Percentiles rank a stretch among this genome's conserved stretches.
These are phyloP conservation scores for Lepidocyrtoides sp. DNA, from an alignment of 2,888 invertebrate species.

Conservation along the genomic window DNA sequence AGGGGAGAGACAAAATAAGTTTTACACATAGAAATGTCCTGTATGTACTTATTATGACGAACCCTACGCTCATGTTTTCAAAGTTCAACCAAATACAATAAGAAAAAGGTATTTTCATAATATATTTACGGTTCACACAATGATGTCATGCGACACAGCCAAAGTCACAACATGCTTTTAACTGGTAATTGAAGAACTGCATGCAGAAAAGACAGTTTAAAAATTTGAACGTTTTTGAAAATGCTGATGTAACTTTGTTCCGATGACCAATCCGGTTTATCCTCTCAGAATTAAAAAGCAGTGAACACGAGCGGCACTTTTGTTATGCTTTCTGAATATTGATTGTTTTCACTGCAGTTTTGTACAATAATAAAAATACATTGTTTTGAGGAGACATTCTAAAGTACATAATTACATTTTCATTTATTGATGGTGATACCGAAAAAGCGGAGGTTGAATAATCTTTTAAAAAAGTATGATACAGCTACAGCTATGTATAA, in stretches of 20 bases:
- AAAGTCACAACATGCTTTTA: no score
- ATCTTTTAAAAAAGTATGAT: no score
- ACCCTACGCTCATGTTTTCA: not conserved
- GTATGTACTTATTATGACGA: not conserved
- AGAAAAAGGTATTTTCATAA: not conserved
- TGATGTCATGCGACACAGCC: slow-evolving; percentile 18
- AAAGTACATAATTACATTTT: not conserved
- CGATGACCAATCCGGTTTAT: slow-evolving; percentile 66
- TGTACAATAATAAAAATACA: not conserved
- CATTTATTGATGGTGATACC: not conserved
- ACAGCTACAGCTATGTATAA: no score
- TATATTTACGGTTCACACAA: no score
- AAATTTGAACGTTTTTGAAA: not conserved
- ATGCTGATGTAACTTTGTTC: not conserved
- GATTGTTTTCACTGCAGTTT: not conserved
- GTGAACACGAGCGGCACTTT: not conserved
- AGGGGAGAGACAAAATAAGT: not conserved
- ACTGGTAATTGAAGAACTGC: no score
- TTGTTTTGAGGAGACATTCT: no score
- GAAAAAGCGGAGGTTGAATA: no score
- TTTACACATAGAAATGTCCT: slow-evolving; percentile 11
- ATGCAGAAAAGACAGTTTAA: not conserved
- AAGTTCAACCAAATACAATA: not conserved
- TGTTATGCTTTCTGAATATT: slow-evolving; percentile 4
- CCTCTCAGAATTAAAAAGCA: not conserved